Conservation (phyloP, 2,888 invertebrate genomes). For the Drosophila pseudotalamancana region DNA sequence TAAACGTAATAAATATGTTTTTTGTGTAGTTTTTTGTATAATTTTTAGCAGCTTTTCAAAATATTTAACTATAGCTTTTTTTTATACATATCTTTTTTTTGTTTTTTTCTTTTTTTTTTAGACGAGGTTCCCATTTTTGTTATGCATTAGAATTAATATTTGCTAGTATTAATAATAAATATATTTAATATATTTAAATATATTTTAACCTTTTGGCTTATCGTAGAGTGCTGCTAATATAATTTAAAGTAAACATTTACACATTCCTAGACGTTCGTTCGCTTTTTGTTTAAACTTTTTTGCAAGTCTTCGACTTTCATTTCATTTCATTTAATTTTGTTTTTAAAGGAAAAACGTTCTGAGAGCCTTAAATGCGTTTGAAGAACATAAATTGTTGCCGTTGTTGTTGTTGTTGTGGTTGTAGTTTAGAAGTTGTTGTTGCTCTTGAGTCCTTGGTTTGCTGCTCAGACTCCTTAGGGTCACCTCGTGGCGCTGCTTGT, state of each 20-base stretch:
- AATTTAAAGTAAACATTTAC: conserved; percentile 53
- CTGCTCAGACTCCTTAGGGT: conserved; percentile 85
- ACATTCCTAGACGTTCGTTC: conserved; percentile 32
- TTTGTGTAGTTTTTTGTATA: conserved; percentile 28
- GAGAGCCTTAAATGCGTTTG: conserved; percentile 70
- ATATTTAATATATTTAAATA: conserved; percentile 48
- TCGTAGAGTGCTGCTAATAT: conserved; percentile 67
- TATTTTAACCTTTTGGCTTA: conserved; percentile 57
- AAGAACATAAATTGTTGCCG: conserved; percentile 42
- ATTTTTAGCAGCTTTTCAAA: conserved; percentile 61
- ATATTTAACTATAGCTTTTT: conserved; percentile 67
- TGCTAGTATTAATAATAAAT: conserved; percentile 76
- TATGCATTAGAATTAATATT: conserved; percentile 72
- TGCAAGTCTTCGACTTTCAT: conserved; percentile 19
- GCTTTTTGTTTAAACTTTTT: conserved; percentile 27
- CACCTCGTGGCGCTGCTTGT: conserved; percentile 90
- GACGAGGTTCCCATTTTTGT: conserved; percentile 58
- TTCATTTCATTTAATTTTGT: conserved; percentile 16
- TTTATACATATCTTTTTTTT: conserved; percentile 32
- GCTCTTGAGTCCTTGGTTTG: conserved; percentile 18
- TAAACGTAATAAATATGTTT: conserved; percentile 67
- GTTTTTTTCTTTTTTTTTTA: conserved; percentile 30
- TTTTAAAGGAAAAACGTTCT: conserved; percentile 26
- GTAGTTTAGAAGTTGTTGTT: conserved; percentile 13
- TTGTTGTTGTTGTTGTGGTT: conserved; percentile 23